Percentiles rank a stretch among this genome's conserved stretches.
phyloP scores from a whole-genome alignment of 2,888 invertebrate species.

The Agrotis ipsilon region DNA sequence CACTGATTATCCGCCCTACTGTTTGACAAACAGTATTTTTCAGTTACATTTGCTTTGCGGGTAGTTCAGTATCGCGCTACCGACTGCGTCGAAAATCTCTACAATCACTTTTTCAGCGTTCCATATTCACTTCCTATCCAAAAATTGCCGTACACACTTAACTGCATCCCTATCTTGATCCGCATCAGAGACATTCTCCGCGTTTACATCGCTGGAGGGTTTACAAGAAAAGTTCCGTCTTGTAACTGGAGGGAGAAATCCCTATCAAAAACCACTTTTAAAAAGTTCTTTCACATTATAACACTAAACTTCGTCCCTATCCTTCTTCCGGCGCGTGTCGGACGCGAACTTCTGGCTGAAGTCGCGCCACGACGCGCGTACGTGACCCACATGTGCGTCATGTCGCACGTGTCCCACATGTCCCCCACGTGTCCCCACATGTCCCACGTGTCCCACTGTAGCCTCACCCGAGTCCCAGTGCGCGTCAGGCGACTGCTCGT shows the following conservation, averaged over 20 bases:
- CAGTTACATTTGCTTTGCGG: not conserved
- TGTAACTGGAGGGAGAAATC: not conserved
- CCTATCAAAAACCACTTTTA: not conserved
- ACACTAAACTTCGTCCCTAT: slow-evolving; percentile 19
- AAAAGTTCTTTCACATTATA: not conserved
- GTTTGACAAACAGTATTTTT: not conserved
- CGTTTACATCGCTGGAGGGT: no score
- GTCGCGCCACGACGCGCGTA: slow-evolving; percentile 6
- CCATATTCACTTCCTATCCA: slow-evolving; percentile 3
- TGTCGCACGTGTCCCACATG: no score
- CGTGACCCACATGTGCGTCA: no score
- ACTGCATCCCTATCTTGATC: not conserved
- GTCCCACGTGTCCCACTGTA: not conserved
- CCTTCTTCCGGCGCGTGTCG: slow-evolving; percentile 4
- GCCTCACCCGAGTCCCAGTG: slow-evolving; percentile 95
- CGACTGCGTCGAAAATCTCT: not conserved
- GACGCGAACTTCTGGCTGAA: slow-evolving; percentile 9
- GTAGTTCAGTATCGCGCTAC: not conserved
- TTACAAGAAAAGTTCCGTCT: no score
- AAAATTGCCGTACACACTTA: not conserved
- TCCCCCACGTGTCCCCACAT: no score
- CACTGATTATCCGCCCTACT: not conserved
- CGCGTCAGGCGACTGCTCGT: slow-evolving; percentile 87
- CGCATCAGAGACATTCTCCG: not conserved
- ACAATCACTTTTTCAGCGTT: not conserved